These are phyloP conservation scores for Peromyscus polionotus DNA, from an alignment of 2,113 vertebrate genomes.

Conservation along the genomic window DNA sequence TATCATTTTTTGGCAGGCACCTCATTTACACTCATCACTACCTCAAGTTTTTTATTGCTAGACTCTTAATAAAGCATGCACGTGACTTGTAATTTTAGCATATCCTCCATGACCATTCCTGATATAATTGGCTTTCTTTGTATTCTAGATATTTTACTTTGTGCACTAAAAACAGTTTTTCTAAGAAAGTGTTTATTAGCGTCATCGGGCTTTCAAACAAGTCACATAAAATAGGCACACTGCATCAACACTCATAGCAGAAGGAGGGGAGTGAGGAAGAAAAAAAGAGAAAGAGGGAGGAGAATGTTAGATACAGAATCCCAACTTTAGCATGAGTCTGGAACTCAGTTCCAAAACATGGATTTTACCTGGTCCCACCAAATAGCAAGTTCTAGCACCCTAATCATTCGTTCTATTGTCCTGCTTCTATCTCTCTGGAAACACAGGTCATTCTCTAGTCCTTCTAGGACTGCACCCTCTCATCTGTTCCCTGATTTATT, in stretches of 20 bases:
- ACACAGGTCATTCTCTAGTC: neutral
- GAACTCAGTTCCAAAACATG: neutral
- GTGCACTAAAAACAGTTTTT: slow-evolving; percentile 43
- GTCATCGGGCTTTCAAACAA: slow-evolving; percentile 45
- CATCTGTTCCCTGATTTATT: slow-evolving; percentile 1
- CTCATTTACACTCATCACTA: slow-evolving; percentile 37
- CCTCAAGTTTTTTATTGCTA: slow-evolving; percentile 33
- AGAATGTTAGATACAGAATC: neutral
- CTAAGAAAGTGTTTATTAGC: slow-evolving; percentile 18
- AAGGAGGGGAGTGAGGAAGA: neutral
- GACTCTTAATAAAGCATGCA: neutral
- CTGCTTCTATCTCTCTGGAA: slow-evolving; percentile 15
- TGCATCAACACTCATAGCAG: neutral
- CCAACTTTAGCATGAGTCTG: neutral
- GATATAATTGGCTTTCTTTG: slow-evolving; percentile 19
- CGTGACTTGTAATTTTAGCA: slow-evolving; percentile 44
- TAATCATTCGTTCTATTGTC: neutral
- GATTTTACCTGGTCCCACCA: slow-evolving; percentile 3
- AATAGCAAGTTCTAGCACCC: neutral
- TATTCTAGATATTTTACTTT: slow-evolving; percentile 66
- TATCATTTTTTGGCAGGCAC: neutral
- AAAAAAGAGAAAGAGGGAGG: too few relatives aligned
- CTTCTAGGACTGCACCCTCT: neutral
- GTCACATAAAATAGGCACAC: neutral
- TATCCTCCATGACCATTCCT: slow-evolving; percentile 22